Base-by-base conservation (phyloP, 2,888 invertebrate species). In the Coleophora deauratella region DNA sequence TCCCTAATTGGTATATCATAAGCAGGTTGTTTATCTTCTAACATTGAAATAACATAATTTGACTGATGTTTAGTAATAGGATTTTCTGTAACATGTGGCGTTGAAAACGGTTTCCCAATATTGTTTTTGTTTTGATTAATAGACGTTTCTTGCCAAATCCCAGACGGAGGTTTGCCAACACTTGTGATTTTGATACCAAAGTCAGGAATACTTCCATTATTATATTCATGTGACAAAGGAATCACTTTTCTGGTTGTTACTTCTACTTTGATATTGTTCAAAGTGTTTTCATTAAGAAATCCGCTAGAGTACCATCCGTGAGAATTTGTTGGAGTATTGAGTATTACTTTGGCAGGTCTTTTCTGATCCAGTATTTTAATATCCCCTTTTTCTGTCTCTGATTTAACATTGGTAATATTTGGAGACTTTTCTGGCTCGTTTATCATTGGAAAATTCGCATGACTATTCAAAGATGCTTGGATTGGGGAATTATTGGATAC, bases 1-100 rank as follows among this genome's bases (percentile, higher is more conserved):
- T 86, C 81, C 59, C 73, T 70, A 12, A 79, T 64, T n/a, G 85
- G 82, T 53, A 86, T 86, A 50, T 86, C 75, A 52, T 86, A 86
- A 7, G 71, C 77, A 11, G 78, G 79, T 55, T 85, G 86, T 45
- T 68, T 62, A 38, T 10, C 49, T 52, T 43, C 66, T 72, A 35
- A 71, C 68, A 45, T 75, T 75, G 68, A 27, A 73, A 74, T 78
- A 81, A 49, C 74, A 75, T 35, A 66, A 60, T 37, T 42, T 60
- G 41, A 62, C 66, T n/a, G 69, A 66, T 44, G 64, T 70, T 9
- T 42, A 39, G 49, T 65, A 14, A 60, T 44, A 35, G 59, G 52
- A 41, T 57, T 62, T 34, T 68, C 63, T 28, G 62, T 63, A 27
- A 57, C 50, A 44, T 56, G 57, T 10, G 64, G 55, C 52, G 73